Evolutionary conservation across 2,797 vertebrate genomes (phyloP).

Genomic region (Gallirallus australis): DNA sequence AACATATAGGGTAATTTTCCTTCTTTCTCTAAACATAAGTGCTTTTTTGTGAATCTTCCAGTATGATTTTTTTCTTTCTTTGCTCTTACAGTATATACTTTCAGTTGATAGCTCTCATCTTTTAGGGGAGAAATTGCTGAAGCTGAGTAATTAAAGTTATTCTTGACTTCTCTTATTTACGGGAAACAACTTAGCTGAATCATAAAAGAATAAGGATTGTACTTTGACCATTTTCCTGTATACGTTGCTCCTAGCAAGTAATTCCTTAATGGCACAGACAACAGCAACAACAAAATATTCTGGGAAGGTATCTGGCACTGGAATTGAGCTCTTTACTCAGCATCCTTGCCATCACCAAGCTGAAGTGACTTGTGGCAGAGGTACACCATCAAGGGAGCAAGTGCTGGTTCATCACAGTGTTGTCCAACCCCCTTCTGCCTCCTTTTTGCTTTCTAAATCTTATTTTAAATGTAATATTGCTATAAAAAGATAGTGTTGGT

Average conservation of each 20-base stretch:
- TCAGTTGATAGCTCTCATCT: conserved; percentile 16
- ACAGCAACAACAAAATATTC: not conserved
- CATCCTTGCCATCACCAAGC: not conserved
- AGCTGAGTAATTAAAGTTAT: conserved; percentile 66
- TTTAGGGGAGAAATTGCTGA: conserved; percentile 36
- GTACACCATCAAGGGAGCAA: not conserved
- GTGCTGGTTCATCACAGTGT: not conserved
- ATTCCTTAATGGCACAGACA: conserved; percentile 16
- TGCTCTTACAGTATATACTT: not conserved
- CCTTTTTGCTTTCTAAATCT: not conserved
- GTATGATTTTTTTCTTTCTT: not conserved
- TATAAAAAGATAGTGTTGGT: not conserved
- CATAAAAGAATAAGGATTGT: conserved; percentile 22
- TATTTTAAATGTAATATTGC: not conserved
- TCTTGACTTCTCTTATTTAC: conserved; percentile 60
- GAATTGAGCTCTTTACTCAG: not conserved
- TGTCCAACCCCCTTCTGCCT: not conserved
- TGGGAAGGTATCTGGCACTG: not conserved
- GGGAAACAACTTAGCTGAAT: conserved; percentile 43
- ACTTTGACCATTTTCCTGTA: conserved; percentile 18
- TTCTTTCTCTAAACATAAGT: not conserved
- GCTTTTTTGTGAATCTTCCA: conserved; percentile 7
- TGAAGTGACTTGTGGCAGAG: not conserved
- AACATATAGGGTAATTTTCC: conserved; percentile 23
- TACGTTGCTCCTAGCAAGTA: conserved; percentile 2